Percentiles rank a stretch among this genome's conserved stretches.
Evolutionary conservation across 2,113 vertebrate genomes (phyloP).

Genomic region (Triplophysa dalaica): DNA sequence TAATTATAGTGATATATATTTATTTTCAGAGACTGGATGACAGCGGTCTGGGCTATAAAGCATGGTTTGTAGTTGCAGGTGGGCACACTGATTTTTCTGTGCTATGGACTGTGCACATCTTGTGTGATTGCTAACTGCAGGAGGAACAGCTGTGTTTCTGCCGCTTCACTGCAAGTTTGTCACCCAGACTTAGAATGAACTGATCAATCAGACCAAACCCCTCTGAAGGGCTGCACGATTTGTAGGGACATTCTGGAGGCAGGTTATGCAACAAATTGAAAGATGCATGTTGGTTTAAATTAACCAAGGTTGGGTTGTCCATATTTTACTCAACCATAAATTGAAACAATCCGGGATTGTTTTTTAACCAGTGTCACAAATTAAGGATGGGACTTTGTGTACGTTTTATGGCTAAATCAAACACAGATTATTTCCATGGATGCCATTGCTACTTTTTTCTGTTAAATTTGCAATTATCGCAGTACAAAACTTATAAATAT

Average conservation of each 20-base stretch:
- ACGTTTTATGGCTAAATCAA: no score
- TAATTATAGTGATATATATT: conserved; percentile 42
- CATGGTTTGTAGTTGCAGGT: conserved; percentile 29
- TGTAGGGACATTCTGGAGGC: not conserved
- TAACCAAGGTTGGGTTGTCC: no score
- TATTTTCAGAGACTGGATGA: conserved; percentile 23
- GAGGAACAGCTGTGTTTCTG: conserved; percentile 49
- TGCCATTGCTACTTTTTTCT: no score
- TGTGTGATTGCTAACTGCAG: conserved; percentile 55
- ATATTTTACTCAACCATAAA: no score
- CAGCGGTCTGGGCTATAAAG: conserved; percentile 27
- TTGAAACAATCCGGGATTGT: no score
- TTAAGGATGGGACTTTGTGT: no score
- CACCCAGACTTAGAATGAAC: conserved; percentile 28
- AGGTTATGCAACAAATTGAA: no score
- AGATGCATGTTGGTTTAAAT: no score
- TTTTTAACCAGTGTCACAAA: no score
- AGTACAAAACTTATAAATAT: no score
- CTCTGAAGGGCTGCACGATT: not conserved
- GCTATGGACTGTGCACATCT: conserved; percentile 18
- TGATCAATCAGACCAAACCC: conserved; percentile 46
- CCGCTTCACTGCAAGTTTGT: conserved; percentile 43
- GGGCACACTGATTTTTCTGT: conserved; percentile 26
- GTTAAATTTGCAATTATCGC: no score
- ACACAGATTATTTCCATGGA: no score